Base-by-base conservation (phyloP, 2,888 invertebrate species). In the Drosophila testacea region DNA sequence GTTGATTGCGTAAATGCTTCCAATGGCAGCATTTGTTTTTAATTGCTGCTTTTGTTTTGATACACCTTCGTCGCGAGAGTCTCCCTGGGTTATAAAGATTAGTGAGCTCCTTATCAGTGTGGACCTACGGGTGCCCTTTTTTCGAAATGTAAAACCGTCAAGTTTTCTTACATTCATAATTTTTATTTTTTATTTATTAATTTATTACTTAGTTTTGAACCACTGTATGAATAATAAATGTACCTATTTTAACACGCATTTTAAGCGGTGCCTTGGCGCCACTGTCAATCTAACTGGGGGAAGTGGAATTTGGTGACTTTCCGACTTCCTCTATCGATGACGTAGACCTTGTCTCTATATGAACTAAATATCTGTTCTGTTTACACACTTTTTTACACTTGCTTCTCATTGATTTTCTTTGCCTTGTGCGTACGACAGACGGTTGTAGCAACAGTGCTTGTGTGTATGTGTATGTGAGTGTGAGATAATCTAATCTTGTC, bases 1-100 rank as follows among this genome's bases (percentile, higher is more conserved):
- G 50, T 69, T 69, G 66, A 50, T 78, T 78, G 79, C 79, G 76
- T 78, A 78, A 78, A 78, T 47, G 51, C 28, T 16, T 34, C 30
- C 59, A 54, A 50, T 38, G 52, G 42, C 52, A 67, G 68, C 66
- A 69, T 75, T 83, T 82, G 84, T 79, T 82, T 87, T 84, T 80
- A 83, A 84, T 84, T 84, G 73, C 59, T 82, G 69, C 65, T 75
- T 87, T 87, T 85, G 88, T 85, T 85, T 85, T 85, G 88, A 77
- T 88, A 85, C 82, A 65, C 57, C 46, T 83, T 85, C 80, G 76
- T 85, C 80, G 76, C 54, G 55, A 64, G 52, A 56, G 64, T 39
- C 63, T 57, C 44, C 36, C 44, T 44, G 13, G 38, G 36, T 50
- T 11, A n/a, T 6, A 27, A 41, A 73, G 69, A 71, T 73, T 50